Evolutionary conservation across 2,113 vertebrate genomes (phyloP).

Genomic region (Thomomys bottae): DNA sequence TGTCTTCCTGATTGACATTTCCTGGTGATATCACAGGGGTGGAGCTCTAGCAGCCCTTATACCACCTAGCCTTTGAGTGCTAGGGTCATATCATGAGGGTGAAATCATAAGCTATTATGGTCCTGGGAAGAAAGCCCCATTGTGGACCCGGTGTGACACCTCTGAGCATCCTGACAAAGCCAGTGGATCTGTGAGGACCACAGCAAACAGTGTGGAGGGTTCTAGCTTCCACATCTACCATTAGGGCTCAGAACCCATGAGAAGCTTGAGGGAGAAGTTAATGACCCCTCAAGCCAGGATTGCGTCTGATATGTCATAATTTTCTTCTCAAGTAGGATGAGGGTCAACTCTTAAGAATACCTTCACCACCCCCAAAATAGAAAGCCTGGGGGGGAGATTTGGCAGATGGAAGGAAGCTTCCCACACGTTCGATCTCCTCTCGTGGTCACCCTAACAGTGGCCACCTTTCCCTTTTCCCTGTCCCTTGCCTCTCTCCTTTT

Average conservation of each 20-base stretch:
- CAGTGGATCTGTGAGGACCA: not conserved
- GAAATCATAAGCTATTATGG: not conserved
- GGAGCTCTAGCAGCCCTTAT: not conserved
- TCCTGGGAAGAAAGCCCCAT: not conserved
- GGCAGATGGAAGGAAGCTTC: not conserved
- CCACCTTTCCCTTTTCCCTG: not conserved
- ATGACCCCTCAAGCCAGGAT: not conserved
- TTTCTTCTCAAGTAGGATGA: not conserved
- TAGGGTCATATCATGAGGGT: not conserved
- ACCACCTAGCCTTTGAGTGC: not conserved
- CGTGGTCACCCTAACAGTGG: not conserved
- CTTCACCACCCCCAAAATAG: not conserved
- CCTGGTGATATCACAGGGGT: not conserved
- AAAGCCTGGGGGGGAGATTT: not conserved
- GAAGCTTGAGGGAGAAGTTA: constrained; percentile 32
- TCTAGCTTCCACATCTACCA: not conserved
- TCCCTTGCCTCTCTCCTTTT: not conserved
- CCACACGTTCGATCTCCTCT: not conserved
- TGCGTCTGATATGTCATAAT: not conserved
- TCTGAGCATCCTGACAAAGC: not conserved
- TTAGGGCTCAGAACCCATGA: not conserved
- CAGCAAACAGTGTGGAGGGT: not conserved
- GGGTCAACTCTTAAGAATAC: not conserved
- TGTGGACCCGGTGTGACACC: not conserved
- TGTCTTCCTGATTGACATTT: not conserved